Percentiles rank a stretch among this genome's conserved stretches.
phyloP scores from a whole-genome alignment of 2,888 invertebrate genomes.

The Mythimna loreyi region DNA sequence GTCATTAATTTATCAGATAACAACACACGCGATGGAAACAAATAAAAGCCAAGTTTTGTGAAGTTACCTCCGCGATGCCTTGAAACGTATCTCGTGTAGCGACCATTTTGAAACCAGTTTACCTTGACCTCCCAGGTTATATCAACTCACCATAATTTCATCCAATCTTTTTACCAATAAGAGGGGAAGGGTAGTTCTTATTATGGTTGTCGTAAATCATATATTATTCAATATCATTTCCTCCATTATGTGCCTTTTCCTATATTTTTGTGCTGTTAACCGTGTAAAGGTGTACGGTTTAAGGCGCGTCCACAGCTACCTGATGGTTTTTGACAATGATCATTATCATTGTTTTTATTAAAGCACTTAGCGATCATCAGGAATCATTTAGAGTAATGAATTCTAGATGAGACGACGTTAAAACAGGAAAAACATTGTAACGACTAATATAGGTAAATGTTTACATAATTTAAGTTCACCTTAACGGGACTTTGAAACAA shows the following conservation, averaged over 20 bases:
- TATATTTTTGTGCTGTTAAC: slow-evolving; percentile 49
- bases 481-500: neutral
- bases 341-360: slow-evolving; percentile 7
- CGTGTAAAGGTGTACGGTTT: slow-evolving; percentile 42
- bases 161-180: neutral
- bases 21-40: slow-evolving; percentile 52
- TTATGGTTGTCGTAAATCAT: slow-evolving; percentile 52
- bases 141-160: neutral
- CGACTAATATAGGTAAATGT: neutral
- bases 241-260: slow-evolving; percentile 51
- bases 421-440: neutral
- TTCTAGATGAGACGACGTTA: neutral
- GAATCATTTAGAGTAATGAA: neutral
- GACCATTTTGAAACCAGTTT: slow-evolving; percentile 35
- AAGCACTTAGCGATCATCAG: neutral
- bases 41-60: slow-evolving; percentile 62
- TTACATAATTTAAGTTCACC: neutral
- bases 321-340: slow-evolving; percentile 20
- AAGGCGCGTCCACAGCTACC: slow-evolving; percentile 24
- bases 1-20: slow-evolving; percentile 58
- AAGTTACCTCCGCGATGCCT: slow-evolving; percentile 48
- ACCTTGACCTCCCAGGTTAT: slow-evolving; percentile 45
- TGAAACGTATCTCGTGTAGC: slow-evolving; percentile 32
- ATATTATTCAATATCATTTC: slow-evolving; percentile 65
- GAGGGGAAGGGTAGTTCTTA: slow-evolving; percentile 31